Percentiles rank a stretch among this genome's conserved stretches.
phyloP scores from a whole-genome alignment of 2,113 vertebrate genomes.

The Probosciger aterrimus region DNA sequence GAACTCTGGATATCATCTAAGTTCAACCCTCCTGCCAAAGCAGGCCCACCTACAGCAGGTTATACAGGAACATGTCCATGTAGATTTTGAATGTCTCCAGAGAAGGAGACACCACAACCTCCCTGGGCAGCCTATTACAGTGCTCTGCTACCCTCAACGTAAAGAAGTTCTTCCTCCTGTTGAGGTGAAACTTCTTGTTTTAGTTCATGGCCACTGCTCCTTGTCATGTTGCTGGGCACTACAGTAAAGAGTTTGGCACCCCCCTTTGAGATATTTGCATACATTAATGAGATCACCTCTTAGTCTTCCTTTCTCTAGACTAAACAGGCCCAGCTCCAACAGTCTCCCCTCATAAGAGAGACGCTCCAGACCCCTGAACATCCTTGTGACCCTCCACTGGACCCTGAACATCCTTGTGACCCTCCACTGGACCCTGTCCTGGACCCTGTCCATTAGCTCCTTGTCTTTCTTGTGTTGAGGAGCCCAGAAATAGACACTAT shows the following conservation, averaged over 20 bases:
- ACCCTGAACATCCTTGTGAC: not conserved
- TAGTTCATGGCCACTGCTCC: not conserved
- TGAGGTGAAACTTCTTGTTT: not conserved
- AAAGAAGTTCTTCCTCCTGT: not conserved
- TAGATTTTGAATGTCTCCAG: not conserved
- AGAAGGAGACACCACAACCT: not conserved
- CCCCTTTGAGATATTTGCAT: not conserved
- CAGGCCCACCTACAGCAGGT: not conserved
- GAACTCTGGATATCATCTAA: not conserved
- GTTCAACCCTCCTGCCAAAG: not conserved
- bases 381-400: not conserved
- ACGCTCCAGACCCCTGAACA: not conserved
- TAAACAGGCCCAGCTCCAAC: not conserved
- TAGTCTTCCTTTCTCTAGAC: not conserved
- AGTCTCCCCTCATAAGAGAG: not conserved
- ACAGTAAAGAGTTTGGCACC: not conserved
- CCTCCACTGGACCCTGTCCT: not conserved
- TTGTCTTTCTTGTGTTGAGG: not conserved
- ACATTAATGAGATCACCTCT: not conserved
- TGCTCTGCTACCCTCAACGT: not conserved
- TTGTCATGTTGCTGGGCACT: not conserved
- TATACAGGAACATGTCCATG: not conserved
- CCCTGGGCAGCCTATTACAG: not conserved
- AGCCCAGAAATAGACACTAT: not conserved
- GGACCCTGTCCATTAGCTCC: not conserved